Base-by-base conservation (phyloP, 2,797 vertebrate species). In the Microctenopoma stevenorrisi region DNA sequence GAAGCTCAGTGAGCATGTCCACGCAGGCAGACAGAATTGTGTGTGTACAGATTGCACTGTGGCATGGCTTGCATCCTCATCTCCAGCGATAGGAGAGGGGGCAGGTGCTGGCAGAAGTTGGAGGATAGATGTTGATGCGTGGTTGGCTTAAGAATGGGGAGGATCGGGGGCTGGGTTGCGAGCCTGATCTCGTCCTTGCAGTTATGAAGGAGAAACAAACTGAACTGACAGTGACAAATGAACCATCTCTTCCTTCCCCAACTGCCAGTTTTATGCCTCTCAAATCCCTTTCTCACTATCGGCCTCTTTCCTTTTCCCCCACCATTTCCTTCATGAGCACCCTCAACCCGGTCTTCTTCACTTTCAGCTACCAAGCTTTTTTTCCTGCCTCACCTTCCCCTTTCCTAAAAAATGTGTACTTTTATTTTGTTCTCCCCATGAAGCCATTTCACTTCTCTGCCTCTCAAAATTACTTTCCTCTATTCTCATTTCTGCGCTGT, bases 181-280 rank as follows among this genome's bases (percentile, higher is more conserved):
- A 85, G 89, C 87, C 84, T 83, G 75, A 86, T 87, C 83, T 80
- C 57, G 82, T 92, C 85, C 90, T 92, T 88, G 86, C 90, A 86
- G 92, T 93, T 94, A 93, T 84, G 89, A 91, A 91, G 89, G 91
- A 92, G 91, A 93, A 90, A 85, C 88, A 89, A 93, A 91, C 89
- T 88, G 91, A 93, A 90, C 85, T 91, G 93, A 94, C 94, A 93
- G 90, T 94, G 92, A 94, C 92, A 93, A 93, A 95, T 93, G 91
- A 92, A 93, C 84, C 90, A 81, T 89, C 89, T 90, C 85, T 68
- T 70, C 79, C 79, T 84, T 64, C 79, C 79, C 86, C 90, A 91
- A 91, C 93, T 87, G 89, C 89, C 89, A 87, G 78, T 86, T 90
- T 88, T 85, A 78, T 88, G 84, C 85, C 77, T 88, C 79, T 85